phyloP scores from a whole-genome alignment of 2,888 invertebrate species.

The Agriopis marginaria region DNA sequence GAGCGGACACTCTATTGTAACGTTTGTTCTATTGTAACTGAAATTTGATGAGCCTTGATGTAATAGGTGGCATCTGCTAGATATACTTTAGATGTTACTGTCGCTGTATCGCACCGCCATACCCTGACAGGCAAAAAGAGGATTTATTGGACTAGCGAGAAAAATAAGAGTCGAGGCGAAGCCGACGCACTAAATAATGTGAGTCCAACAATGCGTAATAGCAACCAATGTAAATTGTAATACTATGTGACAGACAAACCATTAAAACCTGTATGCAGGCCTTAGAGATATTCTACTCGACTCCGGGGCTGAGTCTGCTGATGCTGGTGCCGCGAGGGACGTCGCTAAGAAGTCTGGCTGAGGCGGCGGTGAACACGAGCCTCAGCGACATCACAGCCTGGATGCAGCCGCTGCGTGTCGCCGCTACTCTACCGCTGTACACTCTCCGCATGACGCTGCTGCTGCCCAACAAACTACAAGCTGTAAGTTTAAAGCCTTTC shows the following conservation, averaged over 20 bases:
- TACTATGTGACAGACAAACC: background rate
- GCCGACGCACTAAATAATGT: no score
- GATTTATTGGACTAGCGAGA: no score
- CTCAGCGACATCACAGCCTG: conserved; percentile 52
- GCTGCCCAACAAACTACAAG: conserved; percentile 73
- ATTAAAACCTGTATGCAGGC: conserved; percentile 59
- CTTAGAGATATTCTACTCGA: conserved; percentile 74
- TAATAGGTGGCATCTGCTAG: background rate
- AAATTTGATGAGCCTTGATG: background rate
- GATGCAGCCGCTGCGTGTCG: conserved; percentile 64
- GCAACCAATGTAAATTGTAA: no score
- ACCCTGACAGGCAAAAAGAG: no score
- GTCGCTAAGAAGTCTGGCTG: conserved; percentile 60
- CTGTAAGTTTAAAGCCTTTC: conserved; percentile 57
- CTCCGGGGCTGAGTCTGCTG: conserved; percentile 69
- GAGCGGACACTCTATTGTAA: background rate
- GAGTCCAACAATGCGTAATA: no score
- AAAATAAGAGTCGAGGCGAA: no score
- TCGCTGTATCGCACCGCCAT: no score
- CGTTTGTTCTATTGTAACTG: conserved; percentile 19
- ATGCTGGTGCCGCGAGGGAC: conserved; percentile 68
- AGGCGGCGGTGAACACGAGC: conserved; percentile 52
- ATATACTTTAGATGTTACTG: no score
- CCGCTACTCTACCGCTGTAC: conserved; percentile 73
- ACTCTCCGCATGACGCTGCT: conserved; percentile 80